A percentile compares a stretch with the other conserved stretches of the same genome.
phyloP scores from a whole-genome alignment of 2,113 vertebrate genomes.

The Rhea americana region DNA sequence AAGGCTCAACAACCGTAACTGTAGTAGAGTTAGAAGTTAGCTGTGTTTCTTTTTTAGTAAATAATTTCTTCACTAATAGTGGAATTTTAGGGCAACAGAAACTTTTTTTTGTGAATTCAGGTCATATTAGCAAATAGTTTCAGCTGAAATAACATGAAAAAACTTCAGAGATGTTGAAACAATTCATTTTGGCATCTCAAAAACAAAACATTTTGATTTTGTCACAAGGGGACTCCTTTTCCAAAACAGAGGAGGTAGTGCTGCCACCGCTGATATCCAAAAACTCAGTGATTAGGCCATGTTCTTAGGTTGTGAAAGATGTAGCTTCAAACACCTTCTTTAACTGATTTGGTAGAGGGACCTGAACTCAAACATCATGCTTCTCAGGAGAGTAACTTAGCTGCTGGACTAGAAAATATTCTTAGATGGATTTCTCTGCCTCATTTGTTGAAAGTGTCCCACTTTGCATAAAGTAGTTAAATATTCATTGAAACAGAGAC shows the following conservation, averaged over 20 bases:
- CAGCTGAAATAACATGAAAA: conserved; percentile 66
- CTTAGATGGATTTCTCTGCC: conserved; percentile 40
- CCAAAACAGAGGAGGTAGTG: conserved; percentile 65
- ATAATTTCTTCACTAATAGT: conserved; percentile 20
- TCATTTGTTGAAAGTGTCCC: conserved; percentile 50
- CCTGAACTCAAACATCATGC: conserved; percentile 26
- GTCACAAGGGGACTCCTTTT: conserved; percentile 68
- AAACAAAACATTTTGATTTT: conserved; percentile 63
- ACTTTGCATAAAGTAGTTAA: conserved; percentile 63
- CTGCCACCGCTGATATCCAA: conserved; percentile 62
- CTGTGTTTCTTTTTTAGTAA: background rate
- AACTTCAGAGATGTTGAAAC: conserved; percentile 63
- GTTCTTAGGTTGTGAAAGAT: conserved; percentile 40
- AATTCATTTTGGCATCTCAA: conserved; percentile 68
- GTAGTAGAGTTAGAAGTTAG: background rate
- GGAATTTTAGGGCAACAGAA: conserved; percentile 48
- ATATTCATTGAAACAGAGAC: conserved; percentile 61
- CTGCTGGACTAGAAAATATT: conserved; percentile 57
- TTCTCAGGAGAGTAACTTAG: conserved; percentile 58
- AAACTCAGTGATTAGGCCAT: conserved; percentile 50
- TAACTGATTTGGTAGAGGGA: conserved; percentile 52
- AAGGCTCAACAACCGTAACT: background rate
- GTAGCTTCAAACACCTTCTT: conserved; percentile 57
- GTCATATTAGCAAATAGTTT: conserved; percentile 61
- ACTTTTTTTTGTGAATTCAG: conserved; percentile 53